Evolutionary conservation across 2,888 invertebrate genomes (phyloP), one percentile per base, ranked within the genome.

Genomic region (Cheilosia scutellata): DNA sequence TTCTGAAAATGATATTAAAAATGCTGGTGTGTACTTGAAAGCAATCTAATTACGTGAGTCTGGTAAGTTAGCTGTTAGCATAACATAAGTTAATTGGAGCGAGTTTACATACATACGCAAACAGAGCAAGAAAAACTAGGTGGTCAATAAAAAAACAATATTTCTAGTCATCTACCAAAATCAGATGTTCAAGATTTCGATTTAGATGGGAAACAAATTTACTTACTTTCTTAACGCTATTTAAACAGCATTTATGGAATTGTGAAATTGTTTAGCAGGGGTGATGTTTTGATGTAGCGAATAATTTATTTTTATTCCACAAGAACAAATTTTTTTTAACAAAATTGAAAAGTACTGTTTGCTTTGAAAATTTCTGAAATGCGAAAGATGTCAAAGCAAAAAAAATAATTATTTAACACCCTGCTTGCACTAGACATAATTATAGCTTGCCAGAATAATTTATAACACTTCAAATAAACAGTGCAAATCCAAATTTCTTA

Each of bases 261-360:
- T 53, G n/a, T 51, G 20, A 16, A 60, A 53, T 65, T 51, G 47
- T 40, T 49, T 42, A 27, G 7, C 7, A 55, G 40, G 20, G 25
- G 40, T 20, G 65, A 57, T 60, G 75, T 65, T 63, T 60, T 71
- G 58, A 65, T 70, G 16, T 44, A 37, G 55, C 31, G 66, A 71
- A 58, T 65, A 79, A 63, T 70, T 70, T 74, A 75, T 65, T 80
- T 84, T 47, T 76, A 42, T 71, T 84, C n/a, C 53, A 49, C 75
- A 31, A 70, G 66, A 84, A 51, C 31, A 11, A 68, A 37, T 63
- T 68, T 44, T 71, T 70, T 72, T 82, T 55, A 47, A 60, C 70
- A 65, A 37, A 71, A 71, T 27, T 20, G 37, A 5, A 62, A 70
- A 33, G 84, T 5, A 49, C 65, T 80, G 84, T 80, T 79, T 27